phyloP scores from a whole-genome alignment of 1,140 invertebrate species.

The Drosophila parvula region DNA sequence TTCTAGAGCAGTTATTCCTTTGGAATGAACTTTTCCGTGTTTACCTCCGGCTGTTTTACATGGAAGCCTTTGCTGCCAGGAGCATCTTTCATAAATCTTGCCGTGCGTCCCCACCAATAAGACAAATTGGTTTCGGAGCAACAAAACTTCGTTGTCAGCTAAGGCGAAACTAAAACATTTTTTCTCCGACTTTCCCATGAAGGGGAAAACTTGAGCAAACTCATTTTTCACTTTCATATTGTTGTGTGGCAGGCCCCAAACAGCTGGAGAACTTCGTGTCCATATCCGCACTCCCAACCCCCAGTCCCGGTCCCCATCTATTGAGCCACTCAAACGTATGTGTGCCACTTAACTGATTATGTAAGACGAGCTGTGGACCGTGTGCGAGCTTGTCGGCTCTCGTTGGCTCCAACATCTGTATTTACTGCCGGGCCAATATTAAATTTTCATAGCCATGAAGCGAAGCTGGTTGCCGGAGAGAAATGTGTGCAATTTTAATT shows the following conservation, averaged over 20 bases:
- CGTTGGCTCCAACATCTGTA: constrained; percentile 54
- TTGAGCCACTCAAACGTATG: constrained; percentile 30
- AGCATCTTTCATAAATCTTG: constrained; percentile 61
- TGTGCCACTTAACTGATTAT: constrained; percentile 78
- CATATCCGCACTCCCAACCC: neutral
- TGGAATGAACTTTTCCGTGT: neutral
- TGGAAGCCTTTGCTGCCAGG: neutral
- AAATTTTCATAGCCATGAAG: constrained; percentile 47
- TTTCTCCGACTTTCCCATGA: constrained; percentile 27
- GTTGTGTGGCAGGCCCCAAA: constrained; percentile 52
- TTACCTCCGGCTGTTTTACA: constrained; percentile 9
- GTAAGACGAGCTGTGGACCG: constrained; percentile 47
- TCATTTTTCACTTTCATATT: constrained; percentile 81
- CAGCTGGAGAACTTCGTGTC: constrained; percentile 10
- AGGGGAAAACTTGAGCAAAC: constrained; percentile 68
- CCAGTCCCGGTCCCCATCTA: constrained; percentile 1
- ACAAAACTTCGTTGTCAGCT: constrained; percentile 66
- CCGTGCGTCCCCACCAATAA: constrained; percentile 51
- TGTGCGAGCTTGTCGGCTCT: constrained; percentile 18
- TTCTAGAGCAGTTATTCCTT: neutral
- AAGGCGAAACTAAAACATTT: constrained; percentile 66
- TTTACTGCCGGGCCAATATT: constrained; percentile 58
- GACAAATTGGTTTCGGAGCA: constrained; percentile 72
- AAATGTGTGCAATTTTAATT: constrained; percentile 72
- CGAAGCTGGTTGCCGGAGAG: constrained; percentile 16